Percentiles rank a stretch among this genome's conserved stretches.
Evolutionary conservation across 1,140 invertebrate species (phyloP).

Genomic region (Diprion similis): DNA sequence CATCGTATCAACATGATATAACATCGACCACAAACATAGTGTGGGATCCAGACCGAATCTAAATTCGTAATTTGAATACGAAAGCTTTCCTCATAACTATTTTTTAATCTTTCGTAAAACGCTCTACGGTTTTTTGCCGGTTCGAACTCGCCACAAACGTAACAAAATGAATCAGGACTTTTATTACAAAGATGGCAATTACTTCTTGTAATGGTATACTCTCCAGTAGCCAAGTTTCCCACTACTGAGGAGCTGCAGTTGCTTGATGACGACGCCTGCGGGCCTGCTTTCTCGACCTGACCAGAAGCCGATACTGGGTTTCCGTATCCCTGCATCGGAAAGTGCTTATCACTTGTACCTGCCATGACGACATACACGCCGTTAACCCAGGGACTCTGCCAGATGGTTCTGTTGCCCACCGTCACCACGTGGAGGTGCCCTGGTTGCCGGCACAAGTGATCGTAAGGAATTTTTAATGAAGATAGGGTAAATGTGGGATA

Average conservation of each 20-base stretch:
- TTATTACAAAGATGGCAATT: no score
- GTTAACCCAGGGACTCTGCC: constrained; percentile 25
- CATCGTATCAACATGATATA: constrained; percentile 12
- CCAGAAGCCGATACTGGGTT: constrained; percentile 32
- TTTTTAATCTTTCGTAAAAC: no score
- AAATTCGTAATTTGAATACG: neutral
- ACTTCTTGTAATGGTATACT: constrained; percentile 26
- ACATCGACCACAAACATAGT: constrained; percentile 13
- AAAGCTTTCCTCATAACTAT: no score
- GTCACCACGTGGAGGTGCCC: constrained; percentile 28
- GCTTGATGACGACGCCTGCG: constrained; percentile 36
- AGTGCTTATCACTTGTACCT: constrained; percentile 18
- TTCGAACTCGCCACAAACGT: no score
- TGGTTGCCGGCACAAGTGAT: no score
- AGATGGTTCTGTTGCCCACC: constrained; percentile 4
- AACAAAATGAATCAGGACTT: no score
- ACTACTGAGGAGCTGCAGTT: constrained; percentile 30
- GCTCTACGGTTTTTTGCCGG: no score
- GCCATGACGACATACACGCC: constrained; percentile 17
- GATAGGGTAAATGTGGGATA: no score
- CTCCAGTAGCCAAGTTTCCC: constrained; percentile 27
- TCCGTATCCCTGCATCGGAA: constrained; percentile 34
- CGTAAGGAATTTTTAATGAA: no score
- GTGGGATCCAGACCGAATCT: neutral
- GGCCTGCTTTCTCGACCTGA: constrained; percentile 35